Conservation (phyloP, 1,140 invertebrate species). For the Caenorhabditis briggsae region DNA sequence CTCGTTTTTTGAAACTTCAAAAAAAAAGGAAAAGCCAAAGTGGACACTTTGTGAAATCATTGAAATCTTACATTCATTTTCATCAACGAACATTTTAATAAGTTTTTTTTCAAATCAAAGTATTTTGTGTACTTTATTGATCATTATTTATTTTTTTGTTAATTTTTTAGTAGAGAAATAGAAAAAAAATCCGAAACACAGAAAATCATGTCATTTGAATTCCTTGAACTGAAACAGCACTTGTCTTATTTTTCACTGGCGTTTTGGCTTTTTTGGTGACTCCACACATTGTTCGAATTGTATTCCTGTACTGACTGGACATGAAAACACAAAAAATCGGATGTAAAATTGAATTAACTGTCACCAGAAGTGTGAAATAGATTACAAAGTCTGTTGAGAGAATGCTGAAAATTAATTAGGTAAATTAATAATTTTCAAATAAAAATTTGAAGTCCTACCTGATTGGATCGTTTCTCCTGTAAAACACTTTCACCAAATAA, state of each 20-base stretch:
- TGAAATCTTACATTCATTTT: no score
- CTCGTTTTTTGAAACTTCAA: no score
- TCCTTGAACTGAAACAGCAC: conserved; percentile 3
- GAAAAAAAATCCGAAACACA: no score
- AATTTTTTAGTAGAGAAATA: no score
- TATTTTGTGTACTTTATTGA: no score
- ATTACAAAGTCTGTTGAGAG: not conserved
- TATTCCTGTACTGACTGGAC: conserved; percentile 20
- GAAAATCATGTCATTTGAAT: conserved; percentile 21
- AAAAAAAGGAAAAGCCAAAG: no score
- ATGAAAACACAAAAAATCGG: not conserved
- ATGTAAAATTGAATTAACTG: not conserved
- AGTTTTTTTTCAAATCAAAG: not conserved
- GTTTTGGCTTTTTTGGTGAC: not conserved
- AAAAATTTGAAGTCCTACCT: not conserved
- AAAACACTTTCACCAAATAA: not conserved
- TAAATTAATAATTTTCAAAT: not conserved
- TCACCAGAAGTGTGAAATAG: not conserved
- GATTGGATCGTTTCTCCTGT: not conserved
- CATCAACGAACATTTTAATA: no score
- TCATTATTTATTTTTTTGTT: no score
- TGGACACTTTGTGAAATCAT: no score
- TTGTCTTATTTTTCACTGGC: not conserved
- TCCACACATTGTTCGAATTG: not conserved
- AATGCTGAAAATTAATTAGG: not conserved